Evolutionary conservation across 1,140 invertebrate genomes (phyloP), one percentile per base, ranked within the genome.

Genomic region (Drosophila neocordata): DNA sequence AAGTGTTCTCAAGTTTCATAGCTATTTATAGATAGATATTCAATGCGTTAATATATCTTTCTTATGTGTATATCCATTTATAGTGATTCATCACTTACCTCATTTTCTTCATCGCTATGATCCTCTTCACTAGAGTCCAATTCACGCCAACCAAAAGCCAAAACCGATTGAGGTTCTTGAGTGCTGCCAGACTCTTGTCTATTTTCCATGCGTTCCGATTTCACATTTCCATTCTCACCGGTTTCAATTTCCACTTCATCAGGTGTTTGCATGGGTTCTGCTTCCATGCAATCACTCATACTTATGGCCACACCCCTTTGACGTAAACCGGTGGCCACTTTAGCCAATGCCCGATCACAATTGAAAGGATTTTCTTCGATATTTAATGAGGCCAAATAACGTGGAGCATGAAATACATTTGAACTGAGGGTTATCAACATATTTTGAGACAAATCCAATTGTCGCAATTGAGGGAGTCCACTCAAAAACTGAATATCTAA

Each of bases 381-480:
- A 60, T 83, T 89, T 5, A 92, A 37, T 0, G 64, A 34, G 37
- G 73, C 65, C 48, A 92, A 48, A 53, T 75, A 69, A 2, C 71
- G 71, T 1, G 84, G 69, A 0, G 73, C 69, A 61, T 83, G 51
- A 3, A 90, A 90, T 7, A 76, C 71, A 6, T 56, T 73, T 0
- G 69, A 51, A 51, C 66, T 88, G 0, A 91, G 44, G 0, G 88
- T 91, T 2, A 91, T 62, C 20, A 92, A 52, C 13, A 91, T 69
- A 64, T 92, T 92, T 15, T 88, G 70, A 0, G 84, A 68, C 58
- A 92, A 37, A 66, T 92, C 79, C 60, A 92, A 13, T n/a, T 84
- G 74, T 0, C 70, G 65, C 6, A 92, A 20, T 18, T 79, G 73
- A 4, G 91, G 89, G 61, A 92, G 5, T 0, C 58, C 79, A 22